Conservation (phyloP, 1,140 invertebrate genomes). For the Alviniconcha marisindica region DNA sequence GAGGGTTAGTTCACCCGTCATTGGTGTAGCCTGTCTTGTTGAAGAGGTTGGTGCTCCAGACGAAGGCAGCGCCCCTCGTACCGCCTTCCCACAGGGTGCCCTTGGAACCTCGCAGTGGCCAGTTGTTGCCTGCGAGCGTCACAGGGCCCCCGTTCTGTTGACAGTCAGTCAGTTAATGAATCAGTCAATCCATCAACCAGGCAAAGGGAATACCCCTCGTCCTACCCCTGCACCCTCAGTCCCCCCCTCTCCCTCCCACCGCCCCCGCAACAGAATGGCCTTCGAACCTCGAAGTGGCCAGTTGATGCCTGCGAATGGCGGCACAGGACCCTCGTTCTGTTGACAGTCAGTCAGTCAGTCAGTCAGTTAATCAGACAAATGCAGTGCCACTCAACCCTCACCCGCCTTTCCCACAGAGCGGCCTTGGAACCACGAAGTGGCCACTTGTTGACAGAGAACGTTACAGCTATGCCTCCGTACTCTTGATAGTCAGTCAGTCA, state of each 20-base stretch:
- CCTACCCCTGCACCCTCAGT: no score
- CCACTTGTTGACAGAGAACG: not conserved
- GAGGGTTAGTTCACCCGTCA: not conserved
- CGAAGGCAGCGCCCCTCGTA: not conserved
- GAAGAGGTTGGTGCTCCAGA: conserved; percentile 2
- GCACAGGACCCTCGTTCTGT: no score
- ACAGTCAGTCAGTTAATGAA: no score
- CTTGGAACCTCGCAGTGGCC: conserved; percentile 3
- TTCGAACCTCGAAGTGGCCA: not conserved
- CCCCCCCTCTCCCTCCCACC: no score
- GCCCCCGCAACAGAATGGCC: no score
- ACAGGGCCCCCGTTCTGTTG: not conserved
- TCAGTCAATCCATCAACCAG: no score
- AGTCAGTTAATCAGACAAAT: no score
- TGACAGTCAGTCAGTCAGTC: no score
- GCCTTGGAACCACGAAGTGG: not conserved
- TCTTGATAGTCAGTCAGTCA: not conserved
- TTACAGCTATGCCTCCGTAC: not conserved
- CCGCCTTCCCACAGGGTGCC: not conserved
- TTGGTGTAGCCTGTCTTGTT: conserved; percentile 2
- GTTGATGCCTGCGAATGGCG: not conserved
- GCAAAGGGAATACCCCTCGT: no score
- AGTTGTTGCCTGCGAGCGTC: not conserved
- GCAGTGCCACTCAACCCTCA: no score
- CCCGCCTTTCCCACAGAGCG: not conserved